Conservation (phyloP, 2,888 invertebrate genomes). For the Pseudeuparius sepicola region DNA sequence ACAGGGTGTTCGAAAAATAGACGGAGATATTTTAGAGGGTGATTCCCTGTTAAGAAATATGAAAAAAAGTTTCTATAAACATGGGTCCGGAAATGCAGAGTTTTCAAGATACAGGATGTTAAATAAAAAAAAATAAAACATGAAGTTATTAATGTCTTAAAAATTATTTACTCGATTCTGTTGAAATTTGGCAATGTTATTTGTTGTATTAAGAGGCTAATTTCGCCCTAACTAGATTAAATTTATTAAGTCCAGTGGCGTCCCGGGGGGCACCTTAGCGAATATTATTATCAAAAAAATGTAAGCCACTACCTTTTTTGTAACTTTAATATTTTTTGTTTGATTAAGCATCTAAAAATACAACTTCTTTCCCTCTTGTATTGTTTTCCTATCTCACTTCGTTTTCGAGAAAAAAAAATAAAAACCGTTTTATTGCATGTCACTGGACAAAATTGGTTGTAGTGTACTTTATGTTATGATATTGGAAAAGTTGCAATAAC, state of each 20-base stretch:
- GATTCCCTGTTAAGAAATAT: too few relatives aligned
- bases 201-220: neutral
- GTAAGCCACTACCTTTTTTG: neutral
- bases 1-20: constrained; percentile 1
- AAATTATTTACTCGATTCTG: neutral
- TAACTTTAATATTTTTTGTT: constrained; percentile 1
- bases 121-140: too few relatives aligned
- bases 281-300: neutral
- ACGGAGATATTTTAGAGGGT: neutral
- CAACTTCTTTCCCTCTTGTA: constrained; percentile 1
- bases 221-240: constrained; percentile 2
- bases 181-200: constrained; percentile 3
- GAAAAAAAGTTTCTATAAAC: constrained; percentile 1
- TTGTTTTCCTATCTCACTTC: neutral
- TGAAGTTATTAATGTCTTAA: too few relatives aligned
- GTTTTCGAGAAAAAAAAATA: neutral
- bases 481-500: too few relatives aligned
- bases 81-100: neutral
- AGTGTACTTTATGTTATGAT: too few relatives aligned
- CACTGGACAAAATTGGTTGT: too few relatives aligned
- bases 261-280: constrained; percentile 1
- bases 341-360: neutral
- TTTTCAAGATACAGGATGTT: constrained; percentile 3
- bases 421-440: too few relatives aligned
- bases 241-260: constrained; percentile 2